Base-by-base conservation (phyloP, 1,140 invertebrate genomes). In the Ylistrum balloti region DNA sequence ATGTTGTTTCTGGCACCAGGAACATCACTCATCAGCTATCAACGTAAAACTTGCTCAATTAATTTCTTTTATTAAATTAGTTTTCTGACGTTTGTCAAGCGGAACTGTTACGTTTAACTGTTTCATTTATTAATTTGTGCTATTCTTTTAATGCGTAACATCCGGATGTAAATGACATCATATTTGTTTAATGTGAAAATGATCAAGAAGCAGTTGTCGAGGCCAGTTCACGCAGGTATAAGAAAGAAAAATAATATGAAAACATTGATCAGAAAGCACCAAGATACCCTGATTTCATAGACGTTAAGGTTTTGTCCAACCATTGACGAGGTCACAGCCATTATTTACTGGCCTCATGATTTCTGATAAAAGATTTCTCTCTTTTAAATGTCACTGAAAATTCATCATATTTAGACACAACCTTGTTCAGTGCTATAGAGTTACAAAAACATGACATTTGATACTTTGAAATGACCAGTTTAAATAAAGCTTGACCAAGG, bases 1-100 rank as follows among this genome's bases (percentile, higher is more conserved):
- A 74, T n/a, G 56, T 74, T 28, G 22, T 3, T 11, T 74, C 22
- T 74, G 56, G 56, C 56, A 74, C 56, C 56, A 74, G 0, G 5
- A 74, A 9, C 56, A 74, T 28, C 56, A 28, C 28, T 28, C 56
- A 74, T 17, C 22, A 74, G 22, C n/a, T 74, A 74, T 74, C 56
- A 74, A 28, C 56, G 13, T n/a, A 74, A 11, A 74, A 74, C 56
- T 74, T 9, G 56, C 22, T 74, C 56, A 74, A 74, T 74, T 74
- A 74, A 74, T 74, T 45, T 74, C 56, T 74, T 74, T 74, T 74
- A 74, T 74, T 74, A 28, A 74, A 74, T 74, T 74, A 28, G 56
- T 74, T 74, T 74, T n/a, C 13, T 74, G 56, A 74, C 56, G 11
- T 74, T 74, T n/a, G 56, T n/a, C 56, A 74, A 28, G 3, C 35